Percentiles rank a stretch among this genome's conserved stretches.
Conservation (phyloP, 2,113 vertebrate species). For the Dicentrarchus labrax region DNA sequence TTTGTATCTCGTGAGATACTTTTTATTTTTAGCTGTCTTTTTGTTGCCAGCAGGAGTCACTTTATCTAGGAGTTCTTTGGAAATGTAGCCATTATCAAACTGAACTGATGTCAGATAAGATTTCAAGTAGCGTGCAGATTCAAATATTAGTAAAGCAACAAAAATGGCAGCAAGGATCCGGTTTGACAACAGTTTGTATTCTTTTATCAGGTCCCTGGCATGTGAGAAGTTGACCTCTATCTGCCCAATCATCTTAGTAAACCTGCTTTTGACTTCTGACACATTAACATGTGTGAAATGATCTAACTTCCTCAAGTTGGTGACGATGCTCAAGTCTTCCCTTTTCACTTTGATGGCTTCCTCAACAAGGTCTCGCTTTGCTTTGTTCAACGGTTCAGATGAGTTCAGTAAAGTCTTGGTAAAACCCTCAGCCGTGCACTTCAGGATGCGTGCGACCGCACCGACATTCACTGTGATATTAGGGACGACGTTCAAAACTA, state of each 20-base stretch:
- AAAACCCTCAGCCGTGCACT: constrained; percentile 89
- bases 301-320: constrained; percentile 74
- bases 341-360: constrained; percentile 37
- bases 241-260: constrained; percentile 78
- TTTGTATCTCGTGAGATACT: constrained; percentile 70
- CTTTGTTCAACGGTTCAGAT: constrained; percentile 80
- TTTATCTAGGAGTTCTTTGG: constrained; percentile 76
- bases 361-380: constrained; percentile 81
- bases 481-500: constrained; percentile 86
- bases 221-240: constrained; percentile 86
- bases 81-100: constrained; percentile 90
- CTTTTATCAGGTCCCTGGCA: constrained; percentile 76
- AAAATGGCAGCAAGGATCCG: constrained; percentile 85
- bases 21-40: constrained; percentile 68
- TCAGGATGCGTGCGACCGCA: constrained; percentile 83
- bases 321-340: constrained; percentile 43
- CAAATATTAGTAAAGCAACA: constrained; percentile 82
- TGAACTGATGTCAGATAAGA: constrained; percentile 87
- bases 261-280: constrained; percentile 79
- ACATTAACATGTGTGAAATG: constrained; percentile 82
- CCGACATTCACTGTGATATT: constrained; percentile 88
- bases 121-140: constrained; percentile 88
- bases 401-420: constrained; percentile 89
- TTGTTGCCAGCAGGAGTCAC: constrained; percentile 56
- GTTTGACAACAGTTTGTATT: constrained; percentile 78